Percentiles rank a stretch among this genome's conserved stretches.
Evolutionary conservation across 2,797 vertebrate genomes (phyloP).

Genomic region (Nothura maculosa): DNA sequence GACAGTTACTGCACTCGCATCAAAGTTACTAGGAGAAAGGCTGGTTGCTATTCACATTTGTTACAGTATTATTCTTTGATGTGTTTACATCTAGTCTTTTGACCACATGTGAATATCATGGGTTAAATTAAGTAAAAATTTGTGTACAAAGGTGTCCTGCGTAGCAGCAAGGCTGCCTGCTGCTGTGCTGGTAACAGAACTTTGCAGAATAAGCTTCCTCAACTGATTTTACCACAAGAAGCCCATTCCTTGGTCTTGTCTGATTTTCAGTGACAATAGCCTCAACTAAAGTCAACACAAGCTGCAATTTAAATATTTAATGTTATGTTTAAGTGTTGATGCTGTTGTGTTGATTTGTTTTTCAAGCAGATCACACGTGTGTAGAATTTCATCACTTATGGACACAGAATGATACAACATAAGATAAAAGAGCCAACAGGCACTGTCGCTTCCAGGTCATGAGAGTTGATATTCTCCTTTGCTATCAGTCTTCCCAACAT

Average conservation of each 20-base stretch:
- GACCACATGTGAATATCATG: neutral
- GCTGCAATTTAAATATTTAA: neutral
- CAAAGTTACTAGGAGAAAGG: neutral
- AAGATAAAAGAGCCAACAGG: neutral
- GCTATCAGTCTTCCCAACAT: neutral
- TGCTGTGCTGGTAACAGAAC: neutral
- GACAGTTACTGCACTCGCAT: neutral
- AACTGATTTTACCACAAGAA: neutral
- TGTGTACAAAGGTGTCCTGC: neutral
- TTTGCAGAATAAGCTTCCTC: neutral
- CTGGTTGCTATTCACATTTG: neutral
- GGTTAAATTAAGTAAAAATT: neutral
- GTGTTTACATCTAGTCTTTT: neutral
- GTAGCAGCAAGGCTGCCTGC: neutral
- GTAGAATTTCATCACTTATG: neutral
- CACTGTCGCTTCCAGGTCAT: neutral
- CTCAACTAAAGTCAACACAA: neutral
- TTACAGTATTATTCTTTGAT: neutral
- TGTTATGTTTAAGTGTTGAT: no score
- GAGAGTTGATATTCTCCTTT: neutral
- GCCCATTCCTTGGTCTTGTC: neutral
- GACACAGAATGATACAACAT: neutral
- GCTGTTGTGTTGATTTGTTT: neutral
- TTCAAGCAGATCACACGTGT: neutral
- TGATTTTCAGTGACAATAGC: neutral